Evolutionary conservation across 2,113 vertebrate genomes (phyloP), one percentile per base, ranked within the genome.

Genomic region (Hypanus sabinus): DNA sequence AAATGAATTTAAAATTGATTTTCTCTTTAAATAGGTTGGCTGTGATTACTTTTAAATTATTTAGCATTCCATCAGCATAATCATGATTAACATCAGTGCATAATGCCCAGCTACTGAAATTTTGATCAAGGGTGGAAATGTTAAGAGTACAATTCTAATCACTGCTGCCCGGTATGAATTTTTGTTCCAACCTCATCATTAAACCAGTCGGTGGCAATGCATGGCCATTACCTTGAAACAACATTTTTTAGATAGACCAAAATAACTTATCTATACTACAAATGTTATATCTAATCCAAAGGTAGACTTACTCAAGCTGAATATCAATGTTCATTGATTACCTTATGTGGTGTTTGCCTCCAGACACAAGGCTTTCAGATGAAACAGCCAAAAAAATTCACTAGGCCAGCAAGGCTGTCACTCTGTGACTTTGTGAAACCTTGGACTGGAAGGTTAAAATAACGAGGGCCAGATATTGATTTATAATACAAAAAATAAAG

Each of bases 1-100:
- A 75, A 73, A 93, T 93, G 33, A 71, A 75, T 93, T 73, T 93
- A 93, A 93, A 71, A 93, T 93, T 73, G 91, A 93, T 93, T 93
- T 93, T 36, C 24, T 70, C 68, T 2, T 75, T 93, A 27, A 93
- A 93, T 27, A 73, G 68, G 38, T 38, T 55, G 70, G 70, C 22
- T 71, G 91, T 38, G 46, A 73, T 73, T 71, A 73, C 68, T 93
- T 55, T 46, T 71, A 73, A 73, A 93, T 93, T 73, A 93, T 93
- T 93, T 93, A 93, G 91, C 11, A 24, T 24, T 30, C 70, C 38
- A 12, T 93, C 91, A 93, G 68, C 38, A 24, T 93, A 93, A 93
- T 75, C 11, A 71, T 71, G 91, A 93, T 93, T 73, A 73, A 93
- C 68, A 93, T 93, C 70, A 75, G 68, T 75, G 36, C 11, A 73